phyloP scores from a whole-genome alignment of 2,888 invertebrate genomes.

The Drosophila nigritarsus region DNA sequence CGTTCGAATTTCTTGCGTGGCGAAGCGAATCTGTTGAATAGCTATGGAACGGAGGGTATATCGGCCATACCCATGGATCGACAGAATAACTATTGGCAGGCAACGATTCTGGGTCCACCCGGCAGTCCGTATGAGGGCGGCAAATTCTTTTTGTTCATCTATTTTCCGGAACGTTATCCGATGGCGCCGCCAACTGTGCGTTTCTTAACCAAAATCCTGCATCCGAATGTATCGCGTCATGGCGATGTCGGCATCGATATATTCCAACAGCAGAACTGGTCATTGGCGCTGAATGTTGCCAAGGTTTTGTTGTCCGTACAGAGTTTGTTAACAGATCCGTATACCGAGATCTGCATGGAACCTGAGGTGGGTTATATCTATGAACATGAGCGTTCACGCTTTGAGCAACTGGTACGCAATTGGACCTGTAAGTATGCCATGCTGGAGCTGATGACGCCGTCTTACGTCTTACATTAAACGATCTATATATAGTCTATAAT shows the following conservation, averaged over 20 bases:
- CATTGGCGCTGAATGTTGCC: constrained; percentile 95
- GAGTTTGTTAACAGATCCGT: constrained; percentile 95
- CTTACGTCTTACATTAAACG: constrained; percentile 27
- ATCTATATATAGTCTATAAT: neutral
- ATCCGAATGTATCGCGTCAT: constrained; percentile 97
- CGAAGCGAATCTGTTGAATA: constrained; percentile 87
- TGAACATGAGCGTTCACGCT: constrained; percentile 89
- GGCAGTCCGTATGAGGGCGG: constrained; percentile 98
- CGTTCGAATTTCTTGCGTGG: constrained; percentile 91
- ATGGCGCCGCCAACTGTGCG: constrained; percentile 96
- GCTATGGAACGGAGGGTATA: constrained; percentile 84
- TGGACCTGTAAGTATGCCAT: constrained; percentile 97
- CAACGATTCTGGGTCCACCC: constrained; percentile 95
- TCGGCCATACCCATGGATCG: constrained; percentile 85
- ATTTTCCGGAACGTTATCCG: constrained; percentile 95
- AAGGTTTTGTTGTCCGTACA: constrained; percentile 95
- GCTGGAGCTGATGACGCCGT: constrained; percentile 89
- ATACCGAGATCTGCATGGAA: constrained; percentile 96
- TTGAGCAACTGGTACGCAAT: constrained; percentile 92
- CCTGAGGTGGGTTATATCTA: constrained; percentile 93
- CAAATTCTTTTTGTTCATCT: constrained; percentile 94
- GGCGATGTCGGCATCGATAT: constrained; percentile 98
- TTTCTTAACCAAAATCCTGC: constrained; percentile 96
- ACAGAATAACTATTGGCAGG: constrained; percentile 92
- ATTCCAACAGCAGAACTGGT: constrained; percentile 98